Conservation (phyloP, 2,888 invertebrate genomes). For the Alloplasta piceator region DNA sequence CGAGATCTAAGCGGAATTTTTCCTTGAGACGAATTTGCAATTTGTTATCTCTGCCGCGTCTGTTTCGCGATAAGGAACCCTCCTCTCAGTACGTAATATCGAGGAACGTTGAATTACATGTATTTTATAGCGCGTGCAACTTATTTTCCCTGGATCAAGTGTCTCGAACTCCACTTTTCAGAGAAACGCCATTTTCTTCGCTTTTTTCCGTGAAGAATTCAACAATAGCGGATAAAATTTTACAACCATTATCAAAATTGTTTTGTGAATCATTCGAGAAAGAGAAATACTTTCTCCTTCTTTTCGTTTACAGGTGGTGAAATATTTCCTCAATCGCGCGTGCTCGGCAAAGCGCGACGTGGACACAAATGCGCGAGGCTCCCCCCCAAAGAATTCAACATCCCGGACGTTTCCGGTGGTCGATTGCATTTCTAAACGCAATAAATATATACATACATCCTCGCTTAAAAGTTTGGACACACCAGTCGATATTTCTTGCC, state of each 20-base stretch:
- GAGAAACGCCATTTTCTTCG: neutral
- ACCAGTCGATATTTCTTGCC: no score
- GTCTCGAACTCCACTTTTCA: no score
- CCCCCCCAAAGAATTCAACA: conserved; percentile 63
- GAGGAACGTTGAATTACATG: no score
- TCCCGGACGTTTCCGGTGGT: conserved; percentile 68
- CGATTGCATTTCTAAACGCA: conserved; percentile 51
- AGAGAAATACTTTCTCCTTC: neutral
- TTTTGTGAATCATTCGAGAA: conserved; percentile 28
- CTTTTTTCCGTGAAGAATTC: neutral
- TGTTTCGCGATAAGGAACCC: conserved; percentile 41
- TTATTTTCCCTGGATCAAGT: no score
- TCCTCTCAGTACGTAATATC: no score
- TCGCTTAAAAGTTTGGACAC: no score
- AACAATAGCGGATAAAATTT: neutral
- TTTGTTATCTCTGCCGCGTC: conserved; percentile 40
- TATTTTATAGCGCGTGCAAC: no score
- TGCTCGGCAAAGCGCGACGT: conserved; percentile 50
- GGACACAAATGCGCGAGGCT: conserved; percentile 16
- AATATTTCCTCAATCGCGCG: conserved; percentile 21
- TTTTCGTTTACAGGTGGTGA: no score
- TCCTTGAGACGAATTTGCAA: conserved; percentile 43
- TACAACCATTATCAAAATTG: conserved; percentile 13
- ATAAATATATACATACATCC: conserved; percentile 15
- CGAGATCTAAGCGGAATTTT: conserved; percentile 17